Conservation (phyloP, 2,888 invertebrate genomes). For the Metalampra italica region DNA sequence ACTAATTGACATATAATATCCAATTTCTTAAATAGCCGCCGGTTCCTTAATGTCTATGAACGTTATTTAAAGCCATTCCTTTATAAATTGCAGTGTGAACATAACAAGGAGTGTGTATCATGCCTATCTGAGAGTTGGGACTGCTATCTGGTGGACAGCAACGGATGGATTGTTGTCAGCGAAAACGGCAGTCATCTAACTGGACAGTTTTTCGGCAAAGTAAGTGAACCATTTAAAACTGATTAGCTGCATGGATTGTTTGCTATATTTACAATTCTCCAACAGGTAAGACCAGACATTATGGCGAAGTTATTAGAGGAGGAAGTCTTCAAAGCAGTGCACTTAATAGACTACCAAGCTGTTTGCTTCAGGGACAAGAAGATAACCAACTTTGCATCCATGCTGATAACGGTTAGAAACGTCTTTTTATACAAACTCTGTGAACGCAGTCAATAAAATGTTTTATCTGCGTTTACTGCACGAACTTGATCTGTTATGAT, state of each 20-base stretch:
- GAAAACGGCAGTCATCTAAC: constrained; percentile 82
- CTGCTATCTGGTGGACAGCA: constrained; percentile 93
- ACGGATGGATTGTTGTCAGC: constrained; percentile 91
- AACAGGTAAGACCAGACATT: constrained; percentile 81
- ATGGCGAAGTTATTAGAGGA: constrained; percentile 86
- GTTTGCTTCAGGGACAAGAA: constrained; percentile 87
- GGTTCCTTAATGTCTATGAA: too few species aligned
- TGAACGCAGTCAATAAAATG: too few species aligned
- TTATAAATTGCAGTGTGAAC: constrained; percentile 60
- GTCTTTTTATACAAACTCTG: constrained; percentile 45
- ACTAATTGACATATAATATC: too few species aligned
- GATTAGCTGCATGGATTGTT: neutral
- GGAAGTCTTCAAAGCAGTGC: constrained; percentile 85
- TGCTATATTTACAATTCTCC: neutral
- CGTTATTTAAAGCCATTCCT: neutral
- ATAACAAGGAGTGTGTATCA: constrained; percentile 62
- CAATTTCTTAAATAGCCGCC: too few species aligned
- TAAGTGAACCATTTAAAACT: constrained; percentile 36
- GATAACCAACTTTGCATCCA: constrained; percentile 79
- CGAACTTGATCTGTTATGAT: neutral
- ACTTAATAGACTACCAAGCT: constrained; percentile 92
- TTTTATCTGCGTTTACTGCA: too few species aligned
- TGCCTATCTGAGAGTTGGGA: constrained; percentile 80
- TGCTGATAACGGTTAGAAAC: constrained; percentile 78
- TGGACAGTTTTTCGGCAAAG: constrained; percentile 92